Base-by-base conservation (phyloP, 2,797 vertebrate genomes). In the Sandelia bainsii region DNA sequence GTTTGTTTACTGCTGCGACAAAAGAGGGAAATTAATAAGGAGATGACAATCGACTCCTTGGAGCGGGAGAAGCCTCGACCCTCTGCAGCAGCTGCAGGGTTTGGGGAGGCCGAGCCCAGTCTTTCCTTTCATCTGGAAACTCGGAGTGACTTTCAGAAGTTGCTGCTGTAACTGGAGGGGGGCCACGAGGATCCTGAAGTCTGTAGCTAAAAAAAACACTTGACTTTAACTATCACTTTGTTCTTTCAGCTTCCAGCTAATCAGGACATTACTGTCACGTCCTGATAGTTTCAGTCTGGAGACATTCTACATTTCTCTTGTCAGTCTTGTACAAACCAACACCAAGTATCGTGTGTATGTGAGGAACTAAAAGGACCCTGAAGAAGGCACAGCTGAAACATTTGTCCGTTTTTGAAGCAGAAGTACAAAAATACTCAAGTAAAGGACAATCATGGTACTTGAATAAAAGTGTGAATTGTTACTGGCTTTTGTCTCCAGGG, bases 1-100 rank as follows among this genome's bases (percentile, higher is more conserved):
- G 76, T 87, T 88, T 92, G 87, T 91, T 89, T 91, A 86, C 84
- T 14, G 72, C 62, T 11, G 49, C 40, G 64, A 87, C 88, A 90
- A 87, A 89, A 76, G 84, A 4, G 22, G 72, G 42, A 75, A 79
- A 79, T 91, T 75, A 87, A 88, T 89, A 85, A 76, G 66, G 20
- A 62, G 78, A 78, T 82, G 76, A 77, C 64, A 82, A 84, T 72
- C 54, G 48, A 72, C 32, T 67, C 78, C 65, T 75, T 48, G 0
- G 70, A 65, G 82, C 22, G 19, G 67, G 46, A 58, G 20, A 27
- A 23, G 57, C 37, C 66, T 60, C 69, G 62, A 63, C 76, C 54
- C 69, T 54, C 81, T 4, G 49, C 71, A 64, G 81, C 62, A 52
- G 81, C 69, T 77, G 70, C 17, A 17, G 29, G 10, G 56, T 60